Conservation (phyloP, 1,140 invertebrate species). For the Drosophila persimilis region DNA sequence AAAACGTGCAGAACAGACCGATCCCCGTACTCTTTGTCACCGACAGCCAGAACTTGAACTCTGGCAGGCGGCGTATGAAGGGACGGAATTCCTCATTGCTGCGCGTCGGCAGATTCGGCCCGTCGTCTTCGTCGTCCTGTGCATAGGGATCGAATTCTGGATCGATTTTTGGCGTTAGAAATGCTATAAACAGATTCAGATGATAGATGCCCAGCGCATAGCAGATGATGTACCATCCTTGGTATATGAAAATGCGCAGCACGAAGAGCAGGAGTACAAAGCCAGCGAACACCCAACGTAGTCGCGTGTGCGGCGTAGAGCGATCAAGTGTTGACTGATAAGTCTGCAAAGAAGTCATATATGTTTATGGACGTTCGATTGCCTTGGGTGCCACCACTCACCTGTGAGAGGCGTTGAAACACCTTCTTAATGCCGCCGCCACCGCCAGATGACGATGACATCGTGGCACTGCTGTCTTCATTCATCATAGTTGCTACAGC, state of each 20-base stretch:
- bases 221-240: conserved; percentile 99
- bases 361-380: background rate
- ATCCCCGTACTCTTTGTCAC: conserved; percentile 97
- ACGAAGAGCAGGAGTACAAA: conserved; percentile 85
- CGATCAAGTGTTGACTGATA: conserved; percentile 86
- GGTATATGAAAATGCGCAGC: conserved; percentile 86
- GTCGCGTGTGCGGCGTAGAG: conserved; percentile 86
- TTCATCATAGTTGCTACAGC: conserved; percentile 72
- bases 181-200: conserved; percentile 99
- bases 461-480: conserved; percentile 67
- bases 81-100: conserved; percentile 99
- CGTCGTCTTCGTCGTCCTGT: conserved; percentile 92
- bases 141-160: conserved; percentile 93
- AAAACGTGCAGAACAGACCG: conserved; percentile 96
- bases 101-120: conserved; percentile 96
- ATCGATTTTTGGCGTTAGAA: conserved; percentile 99
- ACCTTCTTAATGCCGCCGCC: conserved; percentile 67
- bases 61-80: conserved; percentile 98
- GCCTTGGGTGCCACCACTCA: conserved; percentile 7
- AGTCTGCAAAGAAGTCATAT: conserved; percentile 75
- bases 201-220: conserved; percentile 99
- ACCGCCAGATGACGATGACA: conserved; percentile 59
- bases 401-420: conserved; percentile 79
- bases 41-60: conserved; percentile 99
- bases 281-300: conserved; percentile 85